Evolutionary conservation across 2,113 vertebrate species (phyloP).

Genomic region (Macrotis lagotis): DNA sequence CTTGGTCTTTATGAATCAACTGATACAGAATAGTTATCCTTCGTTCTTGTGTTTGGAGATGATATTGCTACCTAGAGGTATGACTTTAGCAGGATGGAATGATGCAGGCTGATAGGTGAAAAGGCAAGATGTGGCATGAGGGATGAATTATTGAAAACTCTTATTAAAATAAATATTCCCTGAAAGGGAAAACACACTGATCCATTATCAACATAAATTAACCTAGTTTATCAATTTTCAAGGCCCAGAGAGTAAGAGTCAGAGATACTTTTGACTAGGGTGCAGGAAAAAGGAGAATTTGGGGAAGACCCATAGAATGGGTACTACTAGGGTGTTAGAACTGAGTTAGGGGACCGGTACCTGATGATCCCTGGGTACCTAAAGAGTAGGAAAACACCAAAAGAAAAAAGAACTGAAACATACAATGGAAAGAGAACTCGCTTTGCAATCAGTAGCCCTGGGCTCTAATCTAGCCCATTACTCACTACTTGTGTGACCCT

Average conservation of each 20-base stretch:
- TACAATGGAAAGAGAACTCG: neutral
- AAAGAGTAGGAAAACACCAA: neutral
- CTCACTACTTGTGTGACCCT: neutral
- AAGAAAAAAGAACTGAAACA: neutral
- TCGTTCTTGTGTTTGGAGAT: slow-evolving; percentile 35
- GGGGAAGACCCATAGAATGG: neutral
- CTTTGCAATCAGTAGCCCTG: neutral
- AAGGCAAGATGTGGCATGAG: neutral
- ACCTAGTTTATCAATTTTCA: neutral
- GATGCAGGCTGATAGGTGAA: neutral
- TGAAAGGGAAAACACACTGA: neutral
- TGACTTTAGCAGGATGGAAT: slow-evolving; percentile 30
- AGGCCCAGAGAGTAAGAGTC: neutral
- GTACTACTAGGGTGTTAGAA: neutral
- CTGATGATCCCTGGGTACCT: neutral
- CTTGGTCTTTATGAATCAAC: neutral
- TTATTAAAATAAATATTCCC: neutral
- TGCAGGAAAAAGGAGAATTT: neutral
- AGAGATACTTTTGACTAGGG: neutral
- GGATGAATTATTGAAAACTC: neutral
- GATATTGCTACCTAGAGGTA: slow-evolving; percentile 20
- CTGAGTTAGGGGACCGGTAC: neutral
- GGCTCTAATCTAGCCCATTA: neutral
- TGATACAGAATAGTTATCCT: slow-evolving; percentile 7
- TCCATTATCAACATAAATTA: neutral